A percentile compares a stretch with the other conserved stretches of the same genome.
Evolutionary conservation across 2,113 vertebrate species (phyloP).

Genomic region (Aptenodytes patagonicus): DNA sequence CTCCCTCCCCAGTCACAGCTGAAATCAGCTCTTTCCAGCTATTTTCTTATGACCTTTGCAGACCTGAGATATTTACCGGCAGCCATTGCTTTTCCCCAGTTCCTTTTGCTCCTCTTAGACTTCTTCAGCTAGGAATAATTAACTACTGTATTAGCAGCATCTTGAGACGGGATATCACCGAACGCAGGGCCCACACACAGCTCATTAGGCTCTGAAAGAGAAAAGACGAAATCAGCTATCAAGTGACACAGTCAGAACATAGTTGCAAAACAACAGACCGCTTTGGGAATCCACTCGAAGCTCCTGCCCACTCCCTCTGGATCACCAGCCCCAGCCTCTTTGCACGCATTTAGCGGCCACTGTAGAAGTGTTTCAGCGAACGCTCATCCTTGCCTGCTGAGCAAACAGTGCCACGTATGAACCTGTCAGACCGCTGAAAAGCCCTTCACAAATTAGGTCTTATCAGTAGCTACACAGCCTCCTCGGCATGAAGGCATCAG

Average conservation of each 20-base stretch:
- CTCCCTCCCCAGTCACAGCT: not conserved
- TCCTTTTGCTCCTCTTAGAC: slow-evolving; percentile 53
- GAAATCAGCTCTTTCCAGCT: not conserved
- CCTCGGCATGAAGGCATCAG: slow-evolving; percentile 4
- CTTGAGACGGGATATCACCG: slow-evolving; percentile 28
- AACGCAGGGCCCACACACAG: slow-evolving; percentile 60
- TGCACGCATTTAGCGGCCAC: fast-evolving
- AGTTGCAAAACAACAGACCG: not conserved
- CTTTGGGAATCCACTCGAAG: not conserved
- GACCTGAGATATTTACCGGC: slow-evolving; percentile 77
- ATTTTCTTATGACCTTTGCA: not conserved
- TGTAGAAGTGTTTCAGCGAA: not conserved
- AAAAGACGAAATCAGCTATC: not conserved
- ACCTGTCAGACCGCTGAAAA: not conserved
- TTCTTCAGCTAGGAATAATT: slow-evolving; percentile 68
- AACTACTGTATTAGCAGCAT: slow-evolving; percentile 64
- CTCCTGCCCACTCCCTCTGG: not conserved
- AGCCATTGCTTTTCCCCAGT: slow-evolving; percentile 80
- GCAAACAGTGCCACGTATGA: not conserved
- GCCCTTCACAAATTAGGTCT: slow-evolving; percentile 39
- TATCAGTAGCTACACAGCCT: slow-evolving; percentile 64
- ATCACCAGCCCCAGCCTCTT: not conserved
- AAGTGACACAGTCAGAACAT: not conserved
- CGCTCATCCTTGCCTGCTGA: not conserved
- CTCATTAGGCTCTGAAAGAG: slow-evolving; percentile 71